These are phyloP conservation scores for Ligdia adustata DNA, from an alignment of 2,888 invertebrate species.

Conservation along the genomic window DNA sequence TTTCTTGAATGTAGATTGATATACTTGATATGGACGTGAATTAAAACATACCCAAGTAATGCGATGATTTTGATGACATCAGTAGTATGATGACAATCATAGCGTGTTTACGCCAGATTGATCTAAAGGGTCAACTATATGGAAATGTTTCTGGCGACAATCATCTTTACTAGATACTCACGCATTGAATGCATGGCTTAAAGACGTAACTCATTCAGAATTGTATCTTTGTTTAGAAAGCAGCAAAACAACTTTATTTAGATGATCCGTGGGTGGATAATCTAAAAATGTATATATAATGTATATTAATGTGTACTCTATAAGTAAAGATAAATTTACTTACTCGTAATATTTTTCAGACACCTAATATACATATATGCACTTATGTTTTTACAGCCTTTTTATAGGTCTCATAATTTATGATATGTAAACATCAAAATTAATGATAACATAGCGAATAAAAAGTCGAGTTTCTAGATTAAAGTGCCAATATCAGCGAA, in stretches of 20 bases:
- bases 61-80: too few species aligned
- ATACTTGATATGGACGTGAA: too few species aligned
- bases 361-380: background rate
- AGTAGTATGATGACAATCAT: constrained; percentile 10
- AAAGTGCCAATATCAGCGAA: too few species aligned
- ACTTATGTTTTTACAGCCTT: background rate
- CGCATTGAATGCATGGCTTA: constrained; percentile 18
- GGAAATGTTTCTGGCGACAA: constrained; percentile 36
- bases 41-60: too few species aligned
- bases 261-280: too few species aligned
- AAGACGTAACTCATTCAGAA: constrained; percentile 13
- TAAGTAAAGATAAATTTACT: too few species aligned
- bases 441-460: background rate
- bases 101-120: constrained; percentile 17
- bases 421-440: background rate
- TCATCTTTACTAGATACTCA: constrained; percentile 4
- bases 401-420: background rate
- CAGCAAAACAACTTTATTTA: constrained; percentile 1
- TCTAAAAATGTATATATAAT: too few species aligned
- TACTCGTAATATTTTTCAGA: too few species aligned
- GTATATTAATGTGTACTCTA: too few species aligned
- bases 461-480: too few species aligned
- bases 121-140: constrained; percentile 41
- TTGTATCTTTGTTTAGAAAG: constrained; percentile 7
- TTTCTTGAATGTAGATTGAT: too few species aligned